These are phyloP conservation scores for Coptodon rendalli DNA, from an alignment of 2,113 vertebrate genomes.

Conservation along the genomic window DNA sequence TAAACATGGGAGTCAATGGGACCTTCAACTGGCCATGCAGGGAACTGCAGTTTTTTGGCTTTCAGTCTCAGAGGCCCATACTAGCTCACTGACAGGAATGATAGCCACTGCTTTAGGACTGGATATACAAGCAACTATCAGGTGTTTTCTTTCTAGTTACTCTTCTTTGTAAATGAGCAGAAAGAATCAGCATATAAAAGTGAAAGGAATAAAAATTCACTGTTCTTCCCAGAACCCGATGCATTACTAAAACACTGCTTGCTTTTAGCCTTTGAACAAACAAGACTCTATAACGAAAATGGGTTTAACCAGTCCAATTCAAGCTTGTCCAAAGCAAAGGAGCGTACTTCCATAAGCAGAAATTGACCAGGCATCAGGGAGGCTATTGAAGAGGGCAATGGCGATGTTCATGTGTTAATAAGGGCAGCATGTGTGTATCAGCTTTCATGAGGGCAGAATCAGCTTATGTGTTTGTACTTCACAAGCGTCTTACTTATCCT, in stretches of 20 bases:
- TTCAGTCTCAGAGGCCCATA: not conserved
- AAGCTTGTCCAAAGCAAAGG: constrained; percentile 32
- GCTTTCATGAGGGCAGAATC: not conserved
- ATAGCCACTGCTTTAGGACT: not conserved
- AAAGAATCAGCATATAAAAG: not conserved
- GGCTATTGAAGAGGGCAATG: constrained; percentile 26
- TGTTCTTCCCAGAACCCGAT: not conserved
- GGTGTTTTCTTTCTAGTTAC: not conserved
- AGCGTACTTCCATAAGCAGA: constrained; percentile 36
- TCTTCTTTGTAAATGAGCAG: not conserved
- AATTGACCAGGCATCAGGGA: constrained; percentile 49
- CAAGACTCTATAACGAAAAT: constrained; percentile 27
- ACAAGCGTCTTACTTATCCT: constrained; percentile 15
- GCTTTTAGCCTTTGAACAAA: not conserved
- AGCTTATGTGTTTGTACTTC: not conserved
- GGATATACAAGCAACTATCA: not conserved
- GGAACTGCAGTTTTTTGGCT: not conserved
- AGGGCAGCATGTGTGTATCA: not conserved
- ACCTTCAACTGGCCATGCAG: not conserved
- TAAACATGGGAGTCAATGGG: not conserved
- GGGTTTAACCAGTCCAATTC: constrained; percentile 53
- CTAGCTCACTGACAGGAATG: not conserved
- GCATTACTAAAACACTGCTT: not conserved
- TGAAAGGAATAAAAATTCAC: not conserved
- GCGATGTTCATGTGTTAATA: not conserved